phyloP scores from a whole-genome alignment of 2,113 vertebrate genomes.

The Corythornis madagascariensis region DNA sequence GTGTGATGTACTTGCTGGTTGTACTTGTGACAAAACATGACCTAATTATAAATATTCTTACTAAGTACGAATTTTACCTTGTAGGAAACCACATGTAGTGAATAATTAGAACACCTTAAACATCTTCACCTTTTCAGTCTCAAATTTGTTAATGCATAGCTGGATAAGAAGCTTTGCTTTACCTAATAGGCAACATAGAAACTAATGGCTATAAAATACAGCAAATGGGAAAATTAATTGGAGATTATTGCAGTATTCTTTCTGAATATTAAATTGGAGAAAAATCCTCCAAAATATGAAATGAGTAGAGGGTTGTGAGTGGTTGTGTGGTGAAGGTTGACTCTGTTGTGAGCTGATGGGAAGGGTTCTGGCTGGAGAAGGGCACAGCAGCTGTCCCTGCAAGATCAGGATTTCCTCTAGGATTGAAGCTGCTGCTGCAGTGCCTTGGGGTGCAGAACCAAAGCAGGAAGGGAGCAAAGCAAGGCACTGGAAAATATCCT shows the following conservation, averaged over 20 bases:
- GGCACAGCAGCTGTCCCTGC: not conserved
- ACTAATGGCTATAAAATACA: not conserved
- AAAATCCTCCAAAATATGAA: not conserved
- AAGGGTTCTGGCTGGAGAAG: not conserved
- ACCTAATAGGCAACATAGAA: not conserved
- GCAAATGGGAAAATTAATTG: not conserved
- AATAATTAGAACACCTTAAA: not conserved
- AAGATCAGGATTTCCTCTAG: not conserved
- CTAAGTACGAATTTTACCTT: not conserved
- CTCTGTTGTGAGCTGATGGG: not conserved
- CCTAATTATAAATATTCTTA: not conserved
- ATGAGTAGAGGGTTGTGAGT: not conserved
- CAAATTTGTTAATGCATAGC: not conserved
- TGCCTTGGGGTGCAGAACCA: not conserved
- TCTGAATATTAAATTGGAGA: not conserved
- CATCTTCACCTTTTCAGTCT: not conserved
- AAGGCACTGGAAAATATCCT: not conserved
- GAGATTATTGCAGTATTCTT: not conserved
- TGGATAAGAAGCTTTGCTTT: not conserved
- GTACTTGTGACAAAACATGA: not conserved
- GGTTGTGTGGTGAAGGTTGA: accelerated
- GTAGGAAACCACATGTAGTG: accelerated
- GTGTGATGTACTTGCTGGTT: not conserved
- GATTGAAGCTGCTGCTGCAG: not conserved
- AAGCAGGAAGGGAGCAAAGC: not conserved